phyloP scores from a whole-genome alignment of 2,113 vertebrate species.

The Cricetomys ansorgei region DNA sequence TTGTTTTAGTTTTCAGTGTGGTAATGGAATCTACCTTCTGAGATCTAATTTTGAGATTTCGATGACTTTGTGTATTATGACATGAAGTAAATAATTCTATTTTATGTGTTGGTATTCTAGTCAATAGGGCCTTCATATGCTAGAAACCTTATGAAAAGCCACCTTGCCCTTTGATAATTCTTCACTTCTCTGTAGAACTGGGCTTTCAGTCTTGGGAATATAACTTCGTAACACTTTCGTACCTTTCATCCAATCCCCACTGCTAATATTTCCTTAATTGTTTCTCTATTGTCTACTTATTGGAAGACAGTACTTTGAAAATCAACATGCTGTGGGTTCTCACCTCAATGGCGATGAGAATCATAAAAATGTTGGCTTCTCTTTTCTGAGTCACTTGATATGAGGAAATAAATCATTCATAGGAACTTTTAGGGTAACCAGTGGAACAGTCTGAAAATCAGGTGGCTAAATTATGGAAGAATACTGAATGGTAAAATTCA shows the following conservation, averaged over 20 bases:
- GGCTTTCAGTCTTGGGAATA: background rate
- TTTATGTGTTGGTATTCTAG: background rate
- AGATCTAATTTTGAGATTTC: background rate
- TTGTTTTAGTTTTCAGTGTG: background rate
- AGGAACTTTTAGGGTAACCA: background rate
- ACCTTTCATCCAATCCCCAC: background rate
- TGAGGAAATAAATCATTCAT: background rate
- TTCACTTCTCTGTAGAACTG: background rate
- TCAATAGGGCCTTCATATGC: background rate
- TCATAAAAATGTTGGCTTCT: background rate
- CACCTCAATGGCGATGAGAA: background rate
- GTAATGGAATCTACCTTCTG: background rate
- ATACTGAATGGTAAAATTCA: background rate
- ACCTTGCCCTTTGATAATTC: background rate
- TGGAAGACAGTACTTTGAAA: background rate
- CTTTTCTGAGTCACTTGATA: background rate
- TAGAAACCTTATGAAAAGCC: background rate
- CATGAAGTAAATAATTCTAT: background rate
- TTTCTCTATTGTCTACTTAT: background rate
- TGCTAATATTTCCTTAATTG: background rate
- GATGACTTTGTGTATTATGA: background rate
- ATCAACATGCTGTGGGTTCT: background rate
- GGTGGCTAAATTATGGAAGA: background rate
- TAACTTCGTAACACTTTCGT: background rate
- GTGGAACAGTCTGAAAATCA: slow-evolving; percentile 7